A percentile compares a stretch with the other conserved stretches of the same genome.
These are phyloP conservation scores for Gallinago media DNA, from an alignment of 2,113 vertebrate species.

Conservation along the genomic window DNA sequence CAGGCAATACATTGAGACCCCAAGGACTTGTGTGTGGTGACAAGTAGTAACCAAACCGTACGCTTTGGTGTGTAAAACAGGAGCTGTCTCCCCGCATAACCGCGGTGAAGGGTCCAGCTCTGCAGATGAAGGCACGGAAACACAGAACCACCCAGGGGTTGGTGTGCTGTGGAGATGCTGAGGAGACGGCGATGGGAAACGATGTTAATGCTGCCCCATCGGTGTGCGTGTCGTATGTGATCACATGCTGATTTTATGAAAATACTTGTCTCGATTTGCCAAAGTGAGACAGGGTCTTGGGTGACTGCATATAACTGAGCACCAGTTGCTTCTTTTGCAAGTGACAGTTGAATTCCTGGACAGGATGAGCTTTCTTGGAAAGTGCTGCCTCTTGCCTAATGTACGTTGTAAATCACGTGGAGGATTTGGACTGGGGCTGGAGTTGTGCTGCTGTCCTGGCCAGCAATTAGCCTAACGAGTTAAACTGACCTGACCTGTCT, in stretches of 20 bases:
- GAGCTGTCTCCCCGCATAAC: neutral
- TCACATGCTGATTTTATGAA: neutral
- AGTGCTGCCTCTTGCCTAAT: neutral
- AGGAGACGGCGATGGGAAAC: neutral
- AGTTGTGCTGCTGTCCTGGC: neutral
- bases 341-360: neutral
- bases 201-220: neutral
- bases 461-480: neutral
- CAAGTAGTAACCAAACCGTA: neutral
- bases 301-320: neutral
- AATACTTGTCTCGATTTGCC: neutral
- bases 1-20: neutral
- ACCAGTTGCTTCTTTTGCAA: neutral
- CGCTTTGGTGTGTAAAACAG: neutral
- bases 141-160: neutral
- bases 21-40: neutral
- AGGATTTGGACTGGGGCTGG: neutral
- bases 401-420: neutral
- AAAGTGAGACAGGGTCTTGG: neutral
- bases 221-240: neutral
- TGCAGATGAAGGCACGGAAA: neutral
- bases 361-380: neutral
- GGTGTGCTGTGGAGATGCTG: neutral
- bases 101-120: neutral
- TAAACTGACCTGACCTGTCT: neutral